Evolutionary conservation across 2,797 vertebrate genomes (phyloP), one percentile per base, ranked within the genome.

Genomic region (Etheostoma perlongum): DNA sequence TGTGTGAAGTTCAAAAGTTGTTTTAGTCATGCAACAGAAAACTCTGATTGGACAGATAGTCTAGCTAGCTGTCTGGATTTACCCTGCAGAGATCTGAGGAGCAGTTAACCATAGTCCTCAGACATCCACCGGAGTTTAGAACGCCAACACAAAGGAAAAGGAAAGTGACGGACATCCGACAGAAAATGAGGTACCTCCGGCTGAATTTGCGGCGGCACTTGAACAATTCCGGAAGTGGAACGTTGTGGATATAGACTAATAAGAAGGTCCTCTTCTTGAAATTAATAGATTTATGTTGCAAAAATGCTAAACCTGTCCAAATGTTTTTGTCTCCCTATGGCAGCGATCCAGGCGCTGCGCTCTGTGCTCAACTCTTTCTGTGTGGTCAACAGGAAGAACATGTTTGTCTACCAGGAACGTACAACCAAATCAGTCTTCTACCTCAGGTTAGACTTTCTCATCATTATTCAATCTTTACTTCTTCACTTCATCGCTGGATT

Each of bases 351-450:
- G 93, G 97, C 97, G 0, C 95, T 99, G 85, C 96, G 96, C 36
- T 98, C 98, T 0, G 98, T 99, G 85, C 96, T 99, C 75, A 99
- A 96, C 11, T 97, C 97, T 57, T 99, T 99, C 93, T 98, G 96
- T 2, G 97, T 99, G 83, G 97, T 96, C 80, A 99, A 99, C 94
- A 96, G 98, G 90, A 99, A 99, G 93, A 99, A 99, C 87, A 99
- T 99, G 98, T 99, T 99, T 86, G 98, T 99, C 72, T 99, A 99
- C 90, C 98, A 99, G 92, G 98, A 99, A 76, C 96, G 97, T 25
- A 95, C 97, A 47, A 99, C 97, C 6, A 98, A 98, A 89, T 97
- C 97, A 1, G 98, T 99, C 70, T 99, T 98, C 95, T 99, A 99
- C 89, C 98, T 99, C 92, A 95, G 98, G 98, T 99, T 86, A 72